Evolutionary conservation across 2,113 vertebrate species (phyloP), one percentile per base, ranked within the genome.

Genomic region (Nothocercus nigrocapillus): DNA sequence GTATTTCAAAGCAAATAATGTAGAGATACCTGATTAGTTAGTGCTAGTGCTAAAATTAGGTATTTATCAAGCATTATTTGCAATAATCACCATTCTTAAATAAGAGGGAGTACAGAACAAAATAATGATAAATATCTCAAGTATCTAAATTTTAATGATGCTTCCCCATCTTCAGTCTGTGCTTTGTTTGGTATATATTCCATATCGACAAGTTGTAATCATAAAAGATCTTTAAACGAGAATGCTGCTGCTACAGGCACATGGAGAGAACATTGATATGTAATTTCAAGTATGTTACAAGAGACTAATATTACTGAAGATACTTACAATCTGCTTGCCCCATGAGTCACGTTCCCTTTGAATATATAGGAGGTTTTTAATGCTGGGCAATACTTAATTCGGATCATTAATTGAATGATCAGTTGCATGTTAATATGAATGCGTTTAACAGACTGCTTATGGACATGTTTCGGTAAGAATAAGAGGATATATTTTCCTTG

Each of bases 401-500:
- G 51, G 20, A 51, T 72, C 53, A 45, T 69, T 85, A 89, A 73
- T 13, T 21, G 16, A 14, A 44, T 85, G 51, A 88, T 74, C 87
- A 88, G 77, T 38, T 72, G 28, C 73, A 68, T 53, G 19, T 81
- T 90, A 75, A 75, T 74, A 81, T 6, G 56, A 81, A 56, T 24
- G 9, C 68, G 45, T 86, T 78, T 30, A 13, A 64, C 42, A 85
- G 62, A 25, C 28, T 28, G 5, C 74, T 89, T 93, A 59, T 81
- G 53, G 70, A 59, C 30, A 34, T 11, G 5, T 32, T 40, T 89
- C 70, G 82, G 62, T 28, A 62, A 61, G 75, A 85, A n/a, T 45
- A 85, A 85, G 62, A 68, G 63, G 11, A 16, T 62, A 54, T 80
- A 16, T 77, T 95, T 95, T 95, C 85, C 64, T 88, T 66, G 66